Conservation (phyloP, 2,888 invertebrate genomes). For the Standfussiana lucernea region DNA sequence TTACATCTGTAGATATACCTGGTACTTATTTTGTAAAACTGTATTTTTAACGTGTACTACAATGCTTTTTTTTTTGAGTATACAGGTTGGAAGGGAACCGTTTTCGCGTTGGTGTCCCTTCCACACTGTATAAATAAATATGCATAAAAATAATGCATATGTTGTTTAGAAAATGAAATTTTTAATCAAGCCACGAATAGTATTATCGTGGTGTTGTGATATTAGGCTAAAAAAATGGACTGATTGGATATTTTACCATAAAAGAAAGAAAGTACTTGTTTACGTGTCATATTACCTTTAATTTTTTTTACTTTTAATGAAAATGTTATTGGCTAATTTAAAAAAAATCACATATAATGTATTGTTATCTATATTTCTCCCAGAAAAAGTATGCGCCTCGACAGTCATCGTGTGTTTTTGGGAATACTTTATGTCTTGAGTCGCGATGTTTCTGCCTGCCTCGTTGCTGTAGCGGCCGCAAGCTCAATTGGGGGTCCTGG, state of each 20-base stretch:
- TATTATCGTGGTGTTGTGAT: slow-evolving; percentile 20
- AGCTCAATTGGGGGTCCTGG: neutral
- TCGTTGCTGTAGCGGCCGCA: neutral
- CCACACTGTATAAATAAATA: too few species aligned
- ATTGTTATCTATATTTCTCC: neutral
- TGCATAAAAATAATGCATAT: too few species aligned
- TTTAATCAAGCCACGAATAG: neutral
- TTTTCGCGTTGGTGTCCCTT: too few species aligned
- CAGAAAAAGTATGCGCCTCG: neutral
- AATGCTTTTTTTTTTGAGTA: too few species aligned
- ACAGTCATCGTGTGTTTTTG: neutral
- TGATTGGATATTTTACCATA: slow-evolving; percentile 6
- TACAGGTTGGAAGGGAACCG: too few species aligned
- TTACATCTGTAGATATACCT: too few species aligned
- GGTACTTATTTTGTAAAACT: too few species aligned
- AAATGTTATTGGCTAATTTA: neutral
- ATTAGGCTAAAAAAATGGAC: slow-evolving; percentile 32
- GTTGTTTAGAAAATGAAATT: slow-evolving; percentile 17
- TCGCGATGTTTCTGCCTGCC: neutral
- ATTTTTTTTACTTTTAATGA: neutral
- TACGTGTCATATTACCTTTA: neutral
- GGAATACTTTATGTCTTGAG: neutral
- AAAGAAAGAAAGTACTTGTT: neutral
- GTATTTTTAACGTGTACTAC: too few species aligned
- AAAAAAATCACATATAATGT: neutral